Percentiles rank a stretch among this genome's conserved stretches.
Evolutionary conservation across 2,113 vertebrate genomes (phyloP).

Genomic region (Donacobius atricapilla): DNA sequence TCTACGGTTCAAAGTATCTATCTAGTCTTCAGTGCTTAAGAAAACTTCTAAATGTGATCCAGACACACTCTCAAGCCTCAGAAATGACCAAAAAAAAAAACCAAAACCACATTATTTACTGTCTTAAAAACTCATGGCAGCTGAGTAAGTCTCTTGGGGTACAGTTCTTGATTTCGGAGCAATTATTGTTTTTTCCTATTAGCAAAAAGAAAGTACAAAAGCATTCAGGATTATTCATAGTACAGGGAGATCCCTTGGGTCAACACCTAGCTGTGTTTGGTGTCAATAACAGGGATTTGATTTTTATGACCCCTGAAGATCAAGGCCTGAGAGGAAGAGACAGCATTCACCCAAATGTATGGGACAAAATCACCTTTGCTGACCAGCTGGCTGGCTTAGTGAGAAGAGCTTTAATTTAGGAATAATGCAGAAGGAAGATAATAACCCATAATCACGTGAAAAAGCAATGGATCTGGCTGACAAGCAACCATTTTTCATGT

Average conservation of each 20-base stretch:
- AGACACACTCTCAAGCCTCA: neutral
- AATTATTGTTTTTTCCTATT: neutral
- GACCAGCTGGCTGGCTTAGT: neutral
- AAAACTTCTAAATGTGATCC: neutral
- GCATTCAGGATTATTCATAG: neutral
- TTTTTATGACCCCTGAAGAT: neutral
- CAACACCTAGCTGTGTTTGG: neutral
- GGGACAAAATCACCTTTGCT: neutral
- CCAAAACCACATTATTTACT: neutral
- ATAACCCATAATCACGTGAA: neutral
- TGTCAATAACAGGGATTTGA: neutral
- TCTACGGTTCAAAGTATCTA: neutral
- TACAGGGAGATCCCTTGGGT: neutral
- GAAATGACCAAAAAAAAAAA: neutral
- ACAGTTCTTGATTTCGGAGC: neutral
- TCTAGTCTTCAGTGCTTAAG: neutral
- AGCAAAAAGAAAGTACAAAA: neutral
- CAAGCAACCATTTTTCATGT: neutral
- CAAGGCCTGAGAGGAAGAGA: neutral
- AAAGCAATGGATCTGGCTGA: neutral
- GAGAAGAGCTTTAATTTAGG: neutral
- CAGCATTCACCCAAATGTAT: neutral
- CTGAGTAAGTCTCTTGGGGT: neutral
- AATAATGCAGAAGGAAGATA: neutral
- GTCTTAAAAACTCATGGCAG: neutral